Percentiles rank a stretch among this genome's conserved stretches.
phyloP scores from a whole-genome alignment of 2,888 invertebrate species.

The Lutraria lutraria region DNA sequence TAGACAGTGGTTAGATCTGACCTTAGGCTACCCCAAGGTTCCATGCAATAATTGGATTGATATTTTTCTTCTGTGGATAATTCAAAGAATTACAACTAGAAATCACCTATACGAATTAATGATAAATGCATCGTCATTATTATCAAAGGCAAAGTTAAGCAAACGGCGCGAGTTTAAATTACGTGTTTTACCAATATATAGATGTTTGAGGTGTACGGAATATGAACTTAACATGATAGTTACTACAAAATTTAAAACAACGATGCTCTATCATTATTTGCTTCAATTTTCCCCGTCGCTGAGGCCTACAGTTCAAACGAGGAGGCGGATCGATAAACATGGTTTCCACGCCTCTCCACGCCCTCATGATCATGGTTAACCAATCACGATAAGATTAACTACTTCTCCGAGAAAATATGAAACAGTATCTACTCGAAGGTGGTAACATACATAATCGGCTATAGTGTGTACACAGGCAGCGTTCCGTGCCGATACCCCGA shows the following conservation, averaged over 20 bases:
- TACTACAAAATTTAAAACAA: slow-evolving; percentile 2
- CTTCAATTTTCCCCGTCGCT: slow-evolving; percentile 1
- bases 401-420: not conserved
- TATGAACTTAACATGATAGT: not conserved
- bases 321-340: slow-evolving; percentile 30
- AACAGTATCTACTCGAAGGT: slow-evolving; percentile 33
- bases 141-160: slow-evolving; percentile 19
- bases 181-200: not conserved
- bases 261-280: not conserved
- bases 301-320: slow-evolving; percentile 25
- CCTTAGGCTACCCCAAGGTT: slow-evolving; percentile 53
- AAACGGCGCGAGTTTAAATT: not conserved
- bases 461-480: slow-evolving; percentile 58
- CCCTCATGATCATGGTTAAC: slow-evolving; percentile 22
- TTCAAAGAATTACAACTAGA: slow-evolving; percentile 21
- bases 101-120: not conserved
- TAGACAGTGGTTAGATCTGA: slow-evolving; percentile 56
- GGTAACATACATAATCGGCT: slow-evolving; percentile 41
- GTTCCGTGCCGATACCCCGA: slow-evolving; percentile 62
- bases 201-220: not conserved
- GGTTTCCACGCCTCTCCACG: slow-evolving; percentile 29
- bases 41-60: slow-evolving; percentile 62
- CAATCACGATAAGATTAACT: slow-evolving; percentile 8
- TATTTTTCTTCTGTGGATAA: slow-evolving; percentile 38
- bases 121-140: slow-evolving; percentile 39